Base-by-base conservation (phyloP, 2,797 vertebrate genomes). In the Chelon labrosus region DNA sequence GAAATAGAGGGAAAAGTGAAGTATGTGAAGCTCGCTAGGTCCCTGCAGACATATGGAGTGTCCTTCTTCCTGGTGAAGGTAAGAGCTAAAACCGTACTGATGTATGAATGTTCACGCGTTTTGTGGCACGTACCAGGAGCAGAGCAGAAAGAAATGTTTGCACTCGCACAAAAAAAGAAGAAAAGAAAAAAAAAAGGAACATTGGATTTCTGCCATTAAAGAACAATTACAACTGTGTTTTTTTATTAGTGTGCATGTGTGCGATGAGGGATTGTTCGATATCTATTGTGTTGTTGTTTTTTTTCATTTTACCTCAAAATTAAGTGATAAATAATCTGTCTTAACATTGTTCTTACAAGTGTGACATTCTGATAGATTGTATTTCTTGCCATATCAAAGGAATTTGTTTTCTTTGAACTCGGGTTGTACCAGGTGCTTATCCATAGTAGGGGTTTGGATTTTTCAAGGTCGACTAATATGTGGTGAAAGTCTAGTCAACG, bases 1-100 rank as follows among this genome's bases (percentile, higher is more conserved):
- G 98, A 99, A 87, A 99, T 99, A n/a, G 97, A 99, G 86, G 97
- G 97, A 17, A 99, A 99, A 87, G 98, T 98, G 82, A 99, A 99
- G 77, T 99, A 99, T 0, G 98, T 99, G 74, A 99, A 99, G 85
- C 91, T 99, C 0, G 98, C 98, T 9, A 94, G 98, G 9, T 99
- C 98, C 27, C 93, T 99, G 51, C 94, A 95, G 80, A 99, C 98
- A 0, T 99, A 99, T 0, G 98, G 98, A 0, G 98, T 99, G 59
- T 99, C 98, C 0, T 99, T 99, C 87, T 99, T 99, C 78, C 91
- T 99, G 52, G 98, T 99, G 4, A 99, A 99, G 96, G 98, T 99
- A 93, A 91, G 56, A 47, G 27, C 5, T 53, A 16, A 62, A 46
- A 42, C 2, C 14, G 19, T 14, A 10, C 13, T 6, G 3, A 39